phyloP scores from a whole-genome alignment of 2,888 invertebrate species.

The Phyllotreta striolata region DNA sequence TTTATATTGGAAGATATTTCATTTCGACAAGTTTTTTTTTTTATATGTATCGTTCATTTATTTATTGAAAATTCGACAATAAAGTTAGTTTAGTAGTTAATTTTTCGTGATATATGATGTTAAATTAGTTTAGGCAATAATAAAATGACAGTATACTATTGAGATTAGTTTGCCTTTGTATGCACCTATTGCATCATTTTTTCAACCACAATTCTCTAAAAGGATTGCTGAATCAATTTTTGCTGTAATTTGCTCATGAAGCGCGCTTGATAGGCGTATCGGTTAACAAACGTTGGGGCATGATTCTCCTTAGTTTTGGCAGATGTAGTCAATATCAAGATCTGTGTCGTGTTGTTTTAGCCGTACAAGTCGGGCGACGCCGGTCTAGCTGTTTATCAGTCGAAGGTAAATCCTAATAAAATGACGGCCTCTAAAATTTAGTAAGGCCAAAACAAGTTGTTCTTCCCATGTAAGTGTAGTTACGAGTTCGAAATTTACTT shows the following conservation, averaged over 20 bases:
- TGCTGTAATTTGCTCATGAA: too few species aligned
- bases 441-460: conserved; percentile 38
- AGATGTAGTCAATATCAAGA: conserved; percentile 53
- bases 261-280: too few species aligned
- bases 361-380: conserved; percentile 63
- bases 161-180: neutral
- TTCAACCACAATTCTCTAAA: neutral
- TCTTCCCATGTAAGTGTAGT: conserved; percentile 48
- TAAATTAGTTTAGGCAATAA: neutral
- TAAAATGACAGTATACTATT: neutral
- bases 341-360: conserved; percentile 61
- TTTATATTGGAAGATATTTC: too few species aligned
- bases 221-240: too few species aligned
- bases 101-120: conserved; percentile 8
- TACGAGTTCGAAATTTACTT: conserved; percentile 30
- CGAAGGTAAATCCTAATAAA: conserved; percentile 62
- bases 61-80: too few species aligned
- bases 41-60: too few species aligned
- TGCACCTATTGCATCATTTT: neutral
- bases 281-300: conserved; percentile 43
- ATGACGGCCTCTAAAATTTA: conserved; percentile 43
- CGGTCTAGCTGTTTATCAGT: conserved; percentile 61
- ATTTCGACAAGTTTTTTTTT: too few species aligned
- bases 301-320: conserved; percentile 39
- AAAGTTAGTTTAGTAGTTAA: neutral